phyloP scores from a whole-genome alignment of 2,888 invertebrate genomes.

The Synergus itoensis region DNA sequence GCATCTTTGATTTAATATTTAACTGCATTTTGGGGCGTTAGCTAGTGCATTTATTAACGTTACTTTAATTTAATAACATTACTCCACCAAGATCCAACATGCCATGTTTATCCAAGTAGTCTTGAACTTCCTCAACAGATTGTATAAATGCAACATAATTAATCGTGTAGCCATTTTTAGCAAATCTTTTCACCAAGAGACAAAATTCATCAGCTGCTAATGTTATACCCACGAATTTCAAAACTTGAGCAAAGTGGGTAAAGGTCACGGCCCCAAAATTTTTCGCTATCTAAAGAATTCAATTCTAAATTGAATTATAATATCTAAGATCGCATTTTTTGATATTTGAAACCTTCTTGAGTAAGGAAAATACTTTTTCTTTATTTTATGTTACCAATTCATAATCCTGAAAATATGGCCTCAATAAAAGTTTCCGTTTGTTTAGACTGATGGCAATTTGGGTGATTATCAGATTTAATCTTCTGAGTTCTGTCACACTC shows the following conservation, averaged over 20 bases:
- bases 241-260: slow-evolving; percentile 87
- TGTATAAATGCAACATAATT: slow-evolving; percentile 88
- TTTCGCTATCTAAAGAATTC: slow-evolving; percentile 82
- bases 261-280: slow-evolving; percentile 88
- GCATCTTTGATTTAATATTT: neutral
- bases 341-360: neutral
- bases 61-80: neutral
- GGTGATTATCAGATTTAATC: slow-evolving; percentile 84
- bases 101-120: slow-evolving; percentile 80
- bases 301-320: neutral
- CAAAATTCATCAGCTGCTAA: slow-evolving; percentile 86
- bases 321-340: neutral
- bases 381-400: slow-evolving; percentile 79
- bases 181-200: slow-evolving; percentile 86
- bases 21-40: neutral
- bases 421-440: slow-evolving; percentile 82
- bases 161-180: slow-evolving; percentile 87
- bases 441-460: slow-evolving; percentile 84
- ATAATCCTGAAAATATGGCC: slow-evolving; percentile 88
- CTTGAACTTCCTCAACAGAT: slow-evolving; percentile 83
- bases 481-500: slow-evolving; percentile 83
- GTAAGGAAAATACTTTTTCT: neutral
- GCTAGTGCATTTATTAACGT: neutral
- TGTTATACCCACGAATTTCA: slow-evolving; percentile 85
- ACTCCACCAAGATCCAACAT: slow-evolving; percentile 16